Conservation (phyloP, 1,140 invertebrate genomes). For the Rhynchophorus ferrugineus region DNA sequence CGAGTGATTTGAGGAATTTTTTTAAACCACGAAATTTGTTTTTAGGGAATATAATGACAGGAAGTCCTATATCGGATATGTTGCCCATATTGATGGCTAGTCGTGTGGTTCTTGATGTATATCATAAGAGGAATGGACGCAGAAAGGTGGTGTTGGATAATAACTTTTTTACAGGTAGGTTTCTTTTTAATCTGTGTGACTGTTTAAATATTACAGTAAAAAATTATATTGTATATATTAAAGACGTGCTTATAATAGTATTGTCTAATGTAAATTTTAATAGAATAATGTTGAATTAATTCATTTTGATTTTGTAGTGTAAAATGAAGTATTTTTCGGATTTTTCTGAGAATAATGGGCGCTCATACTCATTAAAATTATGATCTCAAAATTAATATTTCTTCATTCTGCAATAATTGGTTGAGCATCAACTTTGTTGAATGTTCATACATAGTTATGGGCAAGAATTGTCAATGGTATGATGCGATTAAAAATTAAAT, state of each 20-base stretch:
- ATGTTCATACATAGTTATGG: no score
- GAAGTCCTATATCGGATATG: conserved; percentile 92
- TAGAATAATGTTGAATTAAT: no score
- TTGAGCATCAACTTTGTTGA: no score
- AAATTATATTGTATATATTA: neutral
- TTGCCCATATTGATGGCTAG: conserved; percentile 87
- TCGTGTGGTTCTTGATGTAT: conserved; percentile 48
- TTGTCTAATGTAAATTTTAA: neutral
- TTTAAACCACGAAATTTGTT: conserved; percentile 6
- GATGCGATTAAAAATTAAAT: no score
- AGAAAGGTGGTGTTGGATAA: conserved; percentile 68
- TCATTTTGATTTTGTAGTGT: no score
- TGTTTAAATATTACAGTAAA: conserved; percentile 35
- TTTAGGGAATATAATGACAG: conserved; percentile 66
- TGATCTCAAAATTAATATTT: no score
- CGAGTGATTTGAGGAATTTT: neutral
- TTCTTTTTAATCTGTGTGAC: neutral
- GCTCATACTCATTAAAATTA: no score
- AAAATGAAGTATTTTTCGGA: no score
- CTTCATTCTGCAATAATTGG: no score
- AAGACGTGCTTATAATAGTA: neutral
- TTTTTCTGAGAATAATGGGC: no score
- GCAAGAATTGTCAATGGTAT: no score
- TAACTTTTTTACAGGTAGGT: conserved; percentile 64
- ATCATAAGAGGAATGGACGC: conserved; percentile 47